A percentile compares a stretch with the other conserved stretches of the same genome.
These are phyloP conservation scores for Characodon lateralis DNA, from an alignment of 2,797 vertebrate species.

Conservation along the genomic window DNA sequence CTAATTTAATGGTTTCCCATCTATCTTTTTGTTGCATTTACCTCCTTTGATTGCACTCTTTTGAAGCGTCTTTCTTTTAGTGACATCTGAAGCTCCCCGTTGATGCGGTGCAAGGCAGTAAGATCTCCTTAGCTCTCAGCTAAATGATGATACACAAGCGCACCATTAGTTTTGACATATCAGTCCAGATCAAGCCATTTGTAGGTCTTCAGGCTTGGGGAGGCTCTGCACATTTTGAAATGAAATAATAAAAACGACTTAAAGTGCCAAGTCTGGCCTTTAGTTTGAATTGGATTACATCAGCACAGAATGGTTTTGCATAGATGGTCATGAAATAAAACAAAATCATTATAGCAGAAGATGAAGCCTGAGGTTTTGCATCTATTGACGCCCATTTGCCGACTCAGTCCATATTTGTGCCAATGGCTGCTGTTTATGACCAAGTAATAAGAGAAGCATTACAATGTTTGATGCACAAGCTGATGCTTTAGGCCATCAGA, in stretches of 20 bases:
- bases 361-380: constrained; percentile 6
- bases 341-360: constrained; percentile 1
- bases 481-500: constrained; percentile 12
- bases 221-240: constrained; percentile 1
- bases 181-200: constrained; percentile 2
- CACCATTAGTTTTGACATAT: constrained; percentile 22
- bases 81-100: constrained; percentile 5
- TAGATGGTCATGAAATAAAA: constrained; percentile 5
- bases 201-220: constrained; percentile 4
- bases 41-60: neutral
- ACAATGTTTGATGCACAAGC: neutral
- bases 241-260: neutral
- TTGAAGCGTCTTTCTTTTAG: constrained; percentile 2
- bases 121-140: constrained; percentile 9
- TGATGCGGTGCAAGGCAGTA: constrained; percentile 18
- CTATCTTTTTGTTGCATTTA: neutral
- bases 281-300: neutral
- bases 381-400: constrained; percentile 2
- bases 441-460: constrained; percentile 3
- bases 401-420: constrained; percentile 9
- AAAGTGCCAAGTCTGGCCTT: constrained; percentile 12
- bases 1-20: neutral
- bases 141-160: constrained; percentile 22
- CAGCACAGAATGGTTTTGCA: neutral
- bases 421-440: neutral